Evolutionary conservation across 2,888 invertebrate species (phyloP).

Genomic region (Gryllus longicercus): DNA sequence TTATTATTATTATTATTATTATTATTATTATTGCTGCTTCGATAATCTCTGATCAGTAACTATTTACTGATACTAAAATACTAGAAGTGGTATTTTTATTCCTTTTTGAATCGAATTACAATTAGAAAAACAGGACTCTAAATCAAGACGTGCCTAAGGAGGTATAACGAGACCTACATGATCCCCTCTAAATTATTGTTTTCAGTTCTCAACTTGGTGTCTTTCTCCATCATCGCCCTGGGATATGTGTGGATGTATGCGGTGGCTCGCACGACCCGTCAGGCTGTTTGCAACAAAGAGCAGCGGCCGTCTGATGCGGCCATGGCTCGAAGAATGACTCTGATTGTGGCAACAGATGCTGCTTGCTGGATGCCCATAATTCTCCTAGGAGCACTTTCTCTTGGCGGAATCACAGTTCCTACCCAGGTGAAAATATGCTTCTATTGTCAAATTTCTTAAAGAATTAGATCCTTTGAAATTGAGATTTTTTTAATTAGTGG

Average conservation of each 20-base stretch:
- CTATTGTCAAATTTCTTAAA: too few species aligned
- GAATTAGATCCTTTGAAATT: too few species aligned
- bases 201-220: conserved; percentile 49
- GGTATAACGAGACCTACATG: too few species aligned
- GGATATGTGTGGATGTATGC: conserved; percentile 53
- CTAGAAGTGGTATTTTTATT: too few species aligned
- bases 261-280: conserved; percentile 48
- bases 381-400: conserved; percentile 49
- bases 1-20: too few species aligned
- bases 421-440: conserved; percentile 44
- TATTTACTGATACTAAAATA: too few species aligned
- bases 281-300: conserved; percentile 44
- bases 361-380: conserved; percentile 54
- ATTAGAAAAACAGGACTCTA: not conserved
- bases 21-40: too few species aligned
- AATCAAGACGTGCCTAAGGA: not conserved
- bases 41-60: too few species aligned
- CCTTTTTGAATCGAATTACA: too few species aligned
- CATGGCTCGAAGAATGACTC: conserved; percentile 52
- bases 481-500: too few species aligned
- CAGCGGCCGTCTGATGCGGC: conserved; percentile 44
- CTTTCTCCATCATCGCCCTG: conserved; percentile 49
- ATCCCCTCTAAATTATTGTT: conserved; percentile 18
- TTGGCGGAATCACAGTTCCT: conserved; percentile 48
- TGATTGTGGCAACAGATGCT: conserved; percentile 53